These are phyloP conservation scores for Mastomys natalensis DNA, from an alignment of 2,113 vertebrate species.

Conservation along the genomic window DNA sequence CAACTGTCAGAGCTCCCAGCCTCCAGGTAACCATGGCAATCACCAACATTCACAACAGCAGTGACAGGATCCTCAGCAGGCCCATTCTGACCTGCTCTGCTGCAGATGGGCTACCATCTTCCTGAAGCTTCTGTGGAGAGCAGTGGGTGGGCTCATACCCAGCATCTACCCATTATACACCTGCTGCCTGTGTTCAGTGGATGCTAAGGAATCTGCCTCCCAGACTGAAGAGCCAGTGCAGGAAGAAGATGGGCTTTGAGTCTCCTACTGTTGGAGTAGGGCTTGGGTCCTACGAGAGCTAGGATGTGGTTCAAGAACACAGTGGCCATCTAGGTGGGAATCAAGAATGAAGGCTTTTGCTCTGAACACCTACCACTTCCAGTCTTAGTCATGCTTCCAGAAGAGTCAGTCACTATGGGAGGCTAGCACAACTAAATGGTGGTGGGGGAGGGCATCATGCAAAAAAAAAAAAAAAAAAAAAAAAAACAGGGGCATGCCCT, in stretches of 20 bases:
- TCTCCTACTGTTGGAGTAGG: neutral
- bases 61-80: slow-evolving; percentile 57
- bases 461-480: too few species aligned
- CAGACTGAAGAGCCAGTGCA: neutral
- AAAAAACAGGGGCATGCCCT: too few species aligned
- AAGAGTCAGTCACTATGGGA: neutral
- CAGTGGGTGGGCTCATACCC: neutral
- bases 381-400: neutral
- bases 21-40: slow-evolving; percentile 81
- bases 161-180: neutral
- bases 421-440: neutral
- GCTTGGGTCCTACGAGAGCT: neutral
- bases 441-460: neutral
- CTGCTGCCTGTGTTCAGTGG: neutral
- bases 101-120: neutral
- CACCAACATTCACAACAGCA: slow-evolving; percentile 57
- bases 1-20: slow-evolving; percentile 64
- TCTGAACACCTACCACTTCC: neutral
- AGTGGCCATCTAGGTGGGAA: too few species aligned
- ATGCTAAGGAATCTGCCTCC: neutral
- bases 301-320: neutral
- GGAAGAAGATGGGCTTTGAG: neutral
- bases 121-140: neutral
- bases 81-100: slow-evolving; percentile 40
- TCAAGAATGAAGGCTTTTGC: neutral